phyloP scores from a whole-genome alignment of 2,888 invertebrate genomes.

The Machimus rusticus region DNA sequence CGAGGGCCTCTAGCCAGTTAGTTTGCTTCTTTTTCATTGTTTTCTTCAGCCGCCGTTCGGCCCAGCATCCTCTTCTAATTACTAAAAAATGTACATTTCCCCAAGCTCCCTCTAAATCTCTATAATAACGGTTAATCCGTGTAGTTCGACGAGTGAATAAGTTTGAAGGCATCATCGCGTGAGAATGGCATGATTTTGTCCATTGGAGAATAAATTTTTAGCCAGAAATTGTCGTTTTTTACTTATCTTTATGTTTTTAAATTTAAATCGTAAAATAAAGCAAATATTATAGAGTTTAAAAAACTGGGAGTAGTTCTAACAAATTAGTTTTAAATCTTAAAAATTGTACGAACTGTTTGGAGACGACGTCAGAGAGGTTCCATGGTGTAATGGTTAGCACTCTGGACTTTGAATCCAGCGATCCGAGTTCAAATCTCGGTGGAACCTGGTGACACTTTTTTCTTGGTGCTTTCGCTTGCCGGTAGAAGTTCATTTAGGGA shows the following conservation, averaged over 20 bases:
- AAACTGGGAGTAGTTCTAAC: background rate
- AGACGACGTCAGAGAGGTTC: constrained; percentile 6
- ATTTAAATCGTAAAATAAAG: background rate
- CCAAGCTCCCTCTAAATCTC: background rate
- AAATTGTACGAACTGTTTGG: background rate
- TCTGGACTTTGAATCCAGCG: constrained; percentile 46
- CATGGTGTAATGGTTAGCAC: constrained; percentile 46
- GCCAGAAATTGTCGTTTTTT: background rate
- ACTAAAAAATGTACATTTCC: background rate
- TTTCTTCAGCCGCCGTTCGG: background rate
- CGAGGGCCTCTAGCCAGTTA: background rate
- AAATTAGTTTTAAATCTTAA: background rate
- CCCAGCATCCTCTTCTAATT: background rate
- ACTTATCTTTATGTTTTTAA: background rate
- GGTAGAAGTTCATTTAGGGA: too few species aligned
- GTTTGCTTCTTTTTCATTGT: constrained; percentile 5
- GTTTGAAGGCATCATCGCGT: background rate
- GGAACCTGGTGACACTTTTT: constrained; percentile 15
- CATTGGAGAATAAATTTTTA: background rate
- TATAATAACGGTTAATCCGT: background rate
- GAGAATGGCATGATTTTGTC: background rate
- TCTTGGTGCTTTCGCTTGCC: background rate
- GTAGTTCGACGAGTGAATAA: background rate
- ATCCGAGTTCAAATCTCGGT: constrained; percentile 47
- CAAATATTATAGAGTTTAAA: background rate